Conservation (phyloP, 2,113 vertebrate species). For the Embiotoca jacksoni region DNA sequence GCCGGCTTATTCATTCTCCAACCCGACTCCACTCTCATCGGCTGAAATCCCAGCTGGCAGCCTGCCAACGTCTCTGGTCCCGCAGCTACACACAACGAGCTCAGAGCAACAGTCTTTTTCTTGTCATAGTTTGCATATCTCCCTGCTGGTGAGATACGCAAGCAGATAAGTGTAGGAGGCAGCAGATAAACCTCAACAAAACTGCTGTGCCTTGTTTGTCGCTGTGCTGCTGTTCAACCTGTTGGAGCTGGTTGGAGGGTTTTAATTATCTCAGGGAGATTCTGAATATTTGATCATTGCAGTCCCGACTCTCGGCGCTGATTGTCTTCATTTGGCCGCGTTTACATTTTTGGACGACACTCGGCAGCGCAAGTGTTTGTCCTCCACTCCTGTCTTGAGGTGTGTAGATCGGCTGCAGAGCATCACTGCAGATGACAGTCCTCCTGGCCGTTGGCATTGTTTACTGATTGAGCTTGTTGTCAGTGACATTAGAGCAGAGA, state of each 20-base stretch:
- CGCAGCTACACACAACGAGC: constrained; percentile 8
- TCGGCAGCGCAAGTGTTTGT: constrained; percentile 13
- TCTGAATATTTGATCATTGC: no score
- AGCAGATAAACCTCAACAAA: constrained; percentile 10
- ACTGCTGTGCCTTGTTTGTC: neutral
- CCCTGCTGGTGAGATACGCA: constrained; percentile 7
- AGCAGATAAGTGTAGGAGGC: neutral
- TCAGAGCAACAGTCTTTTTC: neutral
- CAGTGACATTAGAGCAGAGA: neutral
- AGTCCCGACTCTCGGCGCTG: neutral
- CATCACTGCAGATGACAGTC: neutral
- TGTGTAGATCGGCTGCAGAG: constrained; percentile 1
- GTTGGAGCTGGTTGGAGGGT: no score
- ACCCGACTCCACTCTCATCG: neutral
- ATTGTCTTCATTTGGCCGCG: constrained; percentile 1
- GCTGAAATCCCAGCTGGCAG: constrained; percentile 37
- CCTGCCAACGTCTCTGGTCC: constrained; percentile 22
- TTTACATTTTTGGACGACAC: neutral
- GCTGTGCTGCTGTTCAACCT: neutral
- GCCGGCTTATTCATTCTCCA: constrained; percentile 13
- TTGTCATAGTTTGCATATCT: constrained; percentile 4
- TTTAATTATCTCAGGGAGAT: no score
- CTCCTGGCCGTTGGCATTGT: neutral
- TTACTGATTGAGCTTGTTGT: no score
- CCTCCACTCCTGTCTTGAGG: neutral